Conservation (phyloP, 2,113 vertebrate genomes). For the Callospermophilus lateralis region DNA sequence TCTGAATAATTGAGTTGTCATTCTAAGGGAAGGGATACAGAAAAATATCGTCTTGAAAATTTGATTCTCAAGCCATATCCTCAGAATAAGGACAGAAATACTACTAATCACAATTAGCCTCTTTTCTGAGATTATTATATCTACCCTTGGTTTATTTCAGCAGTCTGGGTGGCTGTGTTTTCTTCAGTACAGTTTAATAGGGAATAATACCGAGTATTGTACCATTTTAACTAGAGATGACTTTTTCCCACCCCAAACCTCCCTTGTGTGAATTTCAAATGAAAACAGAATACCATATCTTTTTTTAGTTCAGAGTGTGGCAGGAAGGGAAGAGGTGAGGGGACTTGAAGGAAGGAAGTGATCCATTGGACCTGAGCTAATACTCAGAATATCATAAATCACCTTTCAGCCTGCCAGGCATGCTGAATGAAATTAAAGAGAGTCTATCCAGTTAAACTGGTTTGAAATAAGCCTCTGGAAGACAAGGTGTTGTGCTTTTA, state of each 20-base stretch:
- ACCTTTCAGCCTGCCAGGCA: conserved; percentile 60
- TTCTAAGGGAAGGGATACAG: conserved; percentile 21
- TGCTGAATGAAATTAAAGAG: conserved; percentile 70
- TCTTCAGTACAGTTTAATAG: background rate
- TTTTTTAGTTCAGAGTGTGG: background rate
- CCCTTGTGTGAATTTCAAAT: conserved; percentile 50
- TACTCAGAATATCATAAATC: conserved; percentile 79
- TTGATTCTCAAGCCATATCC: conserved; percentile 18
- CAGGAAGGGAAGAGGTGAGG: background rate
- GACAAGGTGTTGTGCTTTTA: conserved; percentile 78
- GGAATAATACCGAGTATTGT: background rate
- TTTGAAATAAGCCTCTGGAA: conserved; percentile 75
- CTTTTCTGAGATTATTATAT: background rate
- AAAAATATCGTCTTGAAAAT: conserved; percentile 65
- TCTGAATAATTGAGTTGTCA: conserved; percentile 65
- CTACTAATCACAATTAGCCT: background rate
- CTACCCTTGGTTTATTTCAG: background rate
- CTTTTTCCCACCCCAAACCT: background rate
- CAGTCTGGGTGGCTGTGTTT: background rate
- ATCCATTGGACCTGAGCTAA: conserved; percentile 43
- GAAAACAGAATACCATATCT: conserved; percentile 35
- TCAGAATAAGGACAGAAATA: conserved; percentile 32
- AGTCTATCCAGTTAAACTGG: conserved; percentile 80
- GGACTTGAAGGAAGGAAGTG: conserved; percentile 46
- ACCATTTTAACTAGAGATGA: background rate